Evolutionary conservation across 2,113 vertebrate species (phyloP).

Genomic region (Aix galericulata): DNA sequence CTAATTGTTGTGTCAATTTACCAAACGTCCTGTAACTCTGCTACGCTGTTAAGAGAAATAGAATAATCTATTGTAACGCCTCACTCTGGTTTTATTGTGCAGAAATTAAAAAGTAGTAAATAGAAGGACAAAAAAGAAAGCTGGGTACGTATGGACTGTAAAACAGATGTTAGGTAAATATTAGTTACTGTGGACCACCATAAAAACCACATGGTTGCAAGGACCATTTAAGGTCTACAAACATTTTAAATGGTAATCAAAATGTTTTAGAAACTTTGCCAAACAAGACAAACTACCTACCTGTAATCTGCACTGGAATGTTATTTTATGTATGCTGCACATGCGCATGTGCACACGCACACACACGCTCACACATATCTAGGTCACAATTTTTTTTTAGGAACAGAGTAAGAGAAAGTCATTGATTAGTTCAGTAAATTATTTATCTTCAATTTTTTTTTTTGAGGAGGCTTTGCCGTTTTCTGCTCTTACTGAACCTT

Average conservation of each 20-base stretch:
- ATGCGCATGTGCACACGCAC: neutral
- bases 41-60: neutral
- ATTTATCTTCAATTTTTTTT: constrained; percentile 4
- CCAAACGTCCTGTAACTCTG: neutral
- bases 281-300: constrained; percentile 8
- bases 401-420: neutral
- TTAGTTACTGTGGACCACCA: neutral
- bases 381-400: neutral
- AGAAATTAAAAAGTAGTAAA: neutral
- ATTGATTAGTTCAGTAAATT: neutral
- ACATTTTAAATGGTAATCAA: neutral
- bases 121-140: neutral
- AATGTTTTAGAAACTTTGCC: neutral
- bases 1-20: neutral
- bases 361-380: neutral
- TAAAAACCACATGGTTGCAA: neutral
- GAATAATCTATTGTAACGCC: neutral
- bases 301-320: constrained; percentile 36
- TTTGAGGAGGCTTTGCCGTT: neutral
- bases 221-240: neutral
- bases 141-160: neutral
- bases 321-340: neutral
- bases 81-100: neutral
- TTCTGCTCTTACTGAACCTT: neutral
- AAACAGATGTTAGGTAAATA: neutral